These are phyloP conservation scores for Arothron firmamentum DNA, from an alignment of 2,113 vertebrate species.

Conservation along the genomic window DNA sequence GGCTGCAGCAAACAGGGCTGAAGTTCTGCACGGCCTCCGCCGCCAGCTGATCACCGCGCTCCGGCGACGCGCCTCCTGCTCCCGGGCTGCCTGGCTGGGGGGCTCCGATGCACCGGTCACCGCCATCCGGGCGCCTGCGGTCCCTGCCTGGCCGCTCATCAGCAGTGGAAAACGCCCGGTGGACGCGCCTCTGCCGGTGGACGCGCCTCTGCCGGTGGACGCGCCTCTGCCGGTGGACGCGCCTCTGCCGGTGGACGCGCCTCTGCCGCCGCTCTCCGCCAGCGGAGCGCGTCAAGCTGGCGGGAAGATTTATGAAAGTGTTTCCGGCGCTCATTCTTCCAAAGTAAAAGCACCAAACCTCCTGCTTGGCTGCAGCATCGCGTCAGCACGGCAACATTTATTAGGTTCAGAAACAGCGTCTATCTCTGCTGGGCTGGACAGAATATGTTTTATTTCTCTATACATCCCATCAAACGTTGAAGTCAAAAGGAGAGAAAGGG, in stretches of 20 bases:
- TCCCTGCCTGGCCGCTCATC: conserved; percentile 46
- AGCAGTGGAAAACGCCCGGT: conserved; percentile 43
- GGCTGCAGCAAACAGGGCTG: conserved; percentile 77
- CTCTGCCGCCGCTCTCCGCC: conserved; percentile 28
- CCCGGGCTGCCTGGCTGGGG: background rate
- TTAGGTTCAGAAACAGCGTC: no score
- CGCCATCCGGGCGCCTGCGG: conserved; percentile 20
- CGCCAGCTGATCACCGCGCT: conserved; percentile 76
- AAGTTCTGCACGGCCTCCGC: conserved; percentile 75
- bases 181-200: conserved; percentile 26
- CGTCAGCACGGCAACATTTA: no score
- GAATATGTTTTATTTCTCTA: no score
- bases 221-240: no score
- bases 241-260: conserved; percentile 19
- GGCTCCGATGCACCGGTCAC: conserved; percentile 17
- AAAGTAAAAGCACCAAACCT: conserved; percentile 26
- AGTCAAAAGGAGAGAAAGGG: no score
- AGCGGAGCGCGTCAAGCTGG: background rate
- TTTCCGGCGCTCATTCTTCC: conserved; percentile 20
- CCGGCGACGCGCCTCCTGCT: conserved; percentile 2
- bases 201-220: no score
- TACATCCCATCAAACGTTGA: no score
- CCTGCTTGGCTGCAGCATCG: no score
- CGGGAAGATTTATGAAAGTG: fast-evolving
- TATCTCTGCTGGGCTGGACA: no score